Evolutionary conservation across 2,797 vertebrate species (phyloP).

Genomic region (Podarcis siculus): DNA sequence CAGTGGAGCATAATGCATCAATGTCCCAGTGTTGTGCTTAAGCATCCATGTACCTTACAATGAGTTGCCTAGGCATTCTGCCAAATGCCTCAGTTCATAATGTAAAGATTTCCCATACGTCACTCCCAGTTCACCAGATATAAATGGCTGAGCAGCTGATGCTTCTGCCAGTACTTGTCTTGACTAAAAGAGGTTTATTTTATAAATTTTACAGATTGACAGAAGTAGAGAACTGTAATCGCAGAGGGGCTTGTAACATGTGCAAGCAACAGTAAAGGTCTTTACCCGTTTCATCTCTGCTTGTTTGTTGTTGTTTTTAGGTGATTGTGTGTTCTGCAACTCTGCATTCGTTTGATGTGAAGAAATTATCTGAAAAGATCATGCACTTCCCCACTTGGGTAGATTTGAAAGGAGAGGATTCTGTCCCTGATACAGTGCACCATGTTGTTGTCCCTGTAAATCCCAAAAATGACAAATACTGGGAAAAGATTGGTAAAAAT

Average conservation of each 20-base stretch:
- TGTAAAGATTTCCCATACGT: neutral
- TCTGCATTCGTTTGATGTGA: conserved; percentile 97
- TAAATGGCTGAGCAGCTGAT: neutral
- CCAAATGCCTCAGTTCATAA: neutral
- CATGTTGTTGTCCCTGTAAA: conserved; percentile 95
- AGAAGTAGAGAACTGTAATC: neutral
- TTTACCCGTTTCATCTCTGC: neutral
- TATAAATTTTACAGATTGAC: neutral
- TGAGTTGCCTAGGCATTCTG: neutral
- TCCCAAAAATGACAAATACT: conserved; percentile 90
- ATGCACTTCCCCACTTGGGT: conserved; percentile 99
- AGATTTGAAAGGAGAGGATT: conserved; percentile 98
- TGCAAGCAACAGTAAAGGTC: neutral
- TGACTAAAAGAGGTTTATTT: neutral
- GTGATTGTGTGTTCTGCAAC: conserved; percentile 98
- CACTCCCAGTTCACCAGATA: neutral
- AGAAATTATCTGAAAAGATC: conserved; percentile 96
- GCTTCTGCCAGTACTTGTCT: neutral
- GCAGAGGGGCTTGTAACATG: neutral
- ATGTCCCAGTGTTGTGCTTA: neutral
- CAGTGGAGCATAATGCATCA: neutral
- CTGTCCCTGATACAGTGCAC: conserved; percentile 95
- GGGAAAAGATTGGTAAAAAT: conserved; percentile 92
- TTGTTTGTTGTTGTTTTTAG: conserved; percentile 68
- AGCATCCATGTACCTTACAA: neutral